Evolutionary conservation across 2,888 invertebrate species (phyloP).

Genomic region (Pherbina coryleti): DNA sequence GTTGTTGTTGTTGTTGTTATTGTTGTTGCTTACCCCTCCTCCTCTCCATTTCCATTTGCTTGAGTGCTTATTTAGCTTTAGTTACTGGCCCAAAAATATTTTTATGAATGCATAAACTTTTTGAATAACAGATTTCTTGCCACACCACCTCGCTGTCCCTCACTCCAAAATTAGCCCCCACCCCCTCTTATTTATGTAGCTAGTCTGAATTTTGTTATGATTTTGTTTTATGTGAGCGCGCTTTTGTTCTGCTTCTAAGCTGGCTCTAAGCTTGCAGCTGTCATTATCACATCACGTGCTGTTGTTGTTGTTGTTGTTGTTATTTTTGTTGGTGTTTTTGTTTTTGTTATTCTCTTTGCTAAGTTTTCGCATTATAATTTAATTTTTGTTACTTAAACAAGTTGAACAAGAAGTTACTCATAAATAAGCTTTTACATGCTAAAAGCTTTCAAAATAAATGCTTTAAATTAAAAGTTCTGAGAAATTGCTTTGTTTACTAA

Average conservation of each 20-base stretch:
- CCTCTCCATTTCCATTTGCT: neutral
- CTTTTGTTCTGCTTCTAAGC: constrained; percentile 51
- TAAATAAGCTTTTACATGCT: too few relatives aligned
- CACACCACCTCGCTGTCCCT: constrained; percentile 41
- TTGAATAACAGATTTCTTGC: constrained; percentile 9
- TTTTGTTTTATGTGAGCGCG: constrained; percentile 48
- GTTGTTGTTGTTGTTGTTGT: neutral
- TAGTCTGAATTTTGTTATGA: neutral
- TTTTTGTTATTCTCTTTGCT: neutral
- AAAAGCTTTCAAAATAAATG: too few relatives aligned
- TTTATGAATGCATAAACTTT: constrained; percentile 27
- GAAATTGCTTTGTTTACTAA: too few relatives aligned
- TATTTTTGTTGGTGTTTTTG: neutral
- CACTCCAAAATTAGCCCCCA: too few relatives aligned
- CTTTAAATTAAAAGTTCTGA: too few relatives aligned
- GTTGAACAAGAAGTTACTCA: too few relatives aligned
- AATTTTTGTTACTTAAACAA: too few relatives aligned
- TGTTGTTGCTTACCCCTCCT: neutral
- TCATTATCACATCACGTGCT: neutral
- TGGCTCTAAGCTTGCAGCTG: constrained; percentile 35
- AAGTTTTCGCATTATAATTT: too few relatives aligned
- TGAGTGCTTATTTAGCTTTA: neutral
- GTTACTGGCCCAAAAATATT: constrained; percentile 22
- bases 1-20: too few relatives aligned
- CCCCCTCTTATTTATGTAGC: constrained; percentile 49